Conservation (phyloP, 2,113 vertebrate species). For the Vidua chalybeata region DNA sequence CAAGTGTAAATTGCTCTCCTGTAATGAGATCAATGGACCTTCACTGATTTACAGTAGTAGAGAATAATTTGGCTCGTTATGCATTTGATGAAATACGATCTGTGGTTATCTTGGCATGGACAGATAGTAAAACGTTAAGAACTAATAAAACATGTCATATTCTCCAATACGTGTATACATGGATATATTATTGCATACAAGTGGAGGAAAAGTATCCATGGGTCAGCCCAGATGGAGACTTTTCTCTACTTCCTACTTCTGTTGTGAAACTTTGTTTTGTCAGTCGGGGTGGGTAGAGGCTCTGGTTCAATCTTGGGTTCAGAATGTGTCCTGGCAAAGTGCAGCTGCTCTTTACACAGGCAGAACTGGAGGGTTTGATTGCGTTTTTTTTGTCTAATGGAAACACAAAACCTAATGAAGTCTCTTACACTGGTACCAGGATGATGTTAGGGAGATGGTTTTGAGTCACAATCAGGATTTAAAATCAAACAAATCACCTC, state of each 20-base stretch:
- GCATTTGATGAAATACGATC: neutral
- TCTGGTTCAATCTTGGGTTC: neutral
- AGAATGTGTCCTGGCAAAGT: neutral
- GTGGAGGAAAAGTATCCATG: neutral
- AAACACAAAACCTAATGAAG: neutral
- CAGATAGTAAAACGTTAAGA: neutral
- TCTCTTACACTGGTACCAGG: neutral
- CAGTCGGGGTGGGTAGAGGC: neutral
- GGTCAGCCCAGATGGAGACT: neutral
- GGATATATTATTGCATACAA: rapidly evolving
- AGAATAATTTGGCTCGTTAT: constrained; percentile 18
- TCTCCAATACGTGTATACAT: neutral
- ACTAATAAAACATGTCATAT: neutral
- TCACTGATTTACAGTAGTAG: neutral
- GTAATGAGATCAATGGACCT: constrained; percentile 45
- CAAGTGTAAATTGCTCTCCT: constrained; percentile 5
- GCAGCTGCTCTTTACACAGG: neutral
- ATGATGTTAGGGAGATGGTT: neutral
- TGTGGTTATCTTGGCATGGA: neutral
- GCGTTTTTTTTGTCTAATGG: neutral
- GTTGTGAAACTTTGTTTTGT: neutral
- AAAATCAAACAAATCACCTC: neutral
- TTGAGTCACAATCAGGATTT: neutral
- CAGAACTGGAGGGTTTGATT: neutral
- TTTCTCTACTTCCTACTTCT: neutral